phyloP scores from a whole-genome alignment of 1,140 invertebrate species.

The Polypedilum vanderplanki region DNA sequence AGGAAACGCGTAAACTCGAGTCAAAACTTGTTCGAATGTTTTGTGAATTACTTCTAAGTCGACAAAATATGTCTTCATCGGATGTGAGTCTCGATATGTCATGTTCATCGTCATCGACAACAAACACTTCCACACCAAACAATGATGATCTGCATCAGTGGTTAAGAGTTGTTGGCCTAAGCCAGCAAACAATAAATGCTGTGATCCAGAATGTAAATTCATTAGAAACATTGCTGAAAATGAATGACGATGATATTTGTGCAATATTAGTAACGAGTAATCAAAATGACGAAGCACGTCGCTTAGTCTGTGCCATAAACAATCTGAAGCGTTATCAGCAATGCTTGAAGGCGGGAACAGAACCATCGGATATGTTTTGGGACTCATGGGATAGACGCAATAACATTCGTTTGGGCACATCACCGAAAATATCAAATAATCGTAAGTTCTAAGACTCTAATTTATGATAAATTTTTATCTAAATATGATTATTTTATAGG shows the following conservation, averaged over 20 bases:
- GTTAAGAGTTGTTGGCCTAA: slow-evolving; percentile 70
- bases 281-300: slow-evolving; percentile 68
- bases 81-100: slow-evolving; percentile 48
- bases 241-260: slow-evolving; percentile 73
- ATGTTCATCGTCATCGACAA: too few relatives aligned
- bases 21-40: slow-evolving; percentile 91
- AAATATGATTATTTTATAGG: slow-evolving; percentile 35
- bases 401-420: slow-evolving; percentile 32
- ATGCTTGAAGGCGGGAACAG: slow-evolving; percentile 36
- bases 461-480: slow-evolving; percentile 38
- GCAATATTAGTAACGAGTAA: slow-evolving; percentile 58
- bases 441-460: slow-evolving; percentile 31
- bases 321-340: slow-evolving; percentile 57
- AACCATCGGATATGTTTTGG: slow-evolving; percentile 69
- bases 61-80: slow-evolving; percentile 57
- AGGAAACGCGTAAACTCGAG: slow-evolving; percentile 90
- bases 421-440: not conserved
- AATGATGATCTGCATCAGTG: slow-evolving; percentile 71
- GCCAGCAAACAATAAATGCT: slow-evolving; percentile 44
- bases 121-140: slow-evolving; percentile 50
- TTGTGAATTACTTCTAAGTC: slow-evolving; percentile 80
- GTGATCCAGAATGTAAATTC: slow-evolving; percentile 56
- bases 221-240: slow-evolving; percentile 72
- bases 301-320: slow-evolving; percentile 71
- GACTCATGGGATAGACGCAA: slow-evolving; percentile 79